A percentile compares a stretch with the other conserved stretches of the same genome.
These are phyloP conservation scores for Macrotus californicus DNA, from an alignment of 2,113 vertebrate genomes.

Conservation along the genomic window DNA sequence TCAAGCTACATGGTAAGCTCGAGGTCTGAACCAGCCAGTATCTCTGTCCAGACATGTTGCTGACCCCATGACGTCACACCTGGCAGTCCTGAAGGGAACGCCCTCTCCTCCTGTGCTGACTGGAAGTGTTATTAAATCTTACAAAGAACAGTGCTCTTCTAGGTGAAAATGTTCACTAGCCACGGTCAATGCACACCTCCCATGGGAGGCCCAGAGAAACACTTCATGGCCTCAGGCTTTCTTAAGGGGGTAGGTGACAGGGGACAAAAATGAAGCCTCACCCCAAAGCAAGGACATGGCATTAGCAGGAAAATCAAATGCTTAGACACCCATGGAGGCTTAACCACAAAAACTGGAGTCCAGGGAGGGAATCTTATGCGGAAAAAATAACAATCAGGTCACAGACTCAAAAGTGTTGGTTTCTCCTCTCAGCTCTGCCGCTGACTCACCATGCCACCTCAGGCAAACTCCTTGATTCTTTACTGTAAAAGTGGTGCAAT, in stretches of 20 bases:
- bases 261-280: not conserved
- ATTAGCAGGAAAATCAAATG: not conserved
- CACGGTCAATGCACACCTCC: not conserved
- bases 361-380: not conserved
- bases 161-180: not conserved
- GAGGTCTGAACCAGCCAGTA: not conserved
- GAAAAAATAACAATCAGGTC: not conserved
- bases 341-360: not conserved
- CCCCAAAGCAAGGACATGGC: not conserved
- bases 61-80: no score
- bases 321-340: not conserved
- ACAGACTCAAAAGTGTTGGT: not conserved
- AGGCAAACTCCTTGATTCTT: not conserved
- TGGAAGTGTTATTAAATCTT: not conserved
- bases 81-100: not conserved
- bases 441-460: not conserved
- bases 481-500: not conserved
- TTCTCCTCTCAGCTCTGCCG: not conserved
- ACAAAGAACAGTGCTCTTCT: not conserved
- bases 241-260: not conserved
- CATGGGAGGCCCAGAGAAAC: not conserved
- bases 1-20: not conserved
- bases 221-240: not conserved
- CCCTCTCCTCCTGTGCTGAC: not conserved
- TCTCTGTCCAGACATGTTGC: not conserved